Evolutionary conservation across 2,113 vertebrate genomes (phyloP).

Genomic region (Istiophorus platypterus): DNA sequence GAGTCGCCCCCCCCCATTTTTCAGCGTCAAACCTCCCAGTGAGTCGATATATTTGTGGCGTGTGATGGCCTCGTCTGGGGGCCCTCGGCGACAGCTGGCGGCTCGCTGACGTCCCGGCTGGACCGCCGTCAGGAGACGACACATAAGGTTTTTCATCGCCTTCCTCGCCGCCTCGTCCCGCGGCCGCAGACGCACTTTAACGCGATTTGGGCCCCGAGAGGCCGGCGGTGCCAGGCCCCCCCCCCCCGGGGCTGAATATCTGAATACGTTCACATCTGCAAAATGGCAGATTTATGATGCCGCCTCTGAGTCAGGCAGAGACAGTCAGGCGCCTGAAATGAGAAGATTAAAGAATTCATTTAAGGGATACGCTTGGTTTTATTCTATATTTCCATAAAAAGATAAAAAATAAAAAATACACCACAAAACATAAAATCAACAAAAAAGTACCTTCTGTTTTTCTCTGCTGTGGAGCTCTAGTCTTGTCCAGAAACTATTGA

Average conservation of each 20-base stretch:
- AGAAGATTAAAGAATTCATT: slow-evolving; percentile 1
- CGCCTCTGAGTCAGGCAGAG: not conserved
- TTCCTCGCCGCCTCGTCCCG: not conserved
- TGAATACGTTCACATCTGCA: slow-evolving; percentile 36
- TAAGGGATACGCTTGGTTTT: not conserved
- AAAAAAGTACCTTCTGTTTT: no score
- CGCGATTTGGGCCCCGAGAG: slow-evolving; percentile 14
- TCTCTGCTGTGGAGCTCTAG: not conserved
- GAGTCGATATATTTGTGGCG: not conserved
- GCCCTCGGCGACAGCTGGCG: not conserved
- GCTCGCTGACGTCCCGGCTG: not conserved
- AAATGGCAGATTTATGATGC: slow-evolving; percentile 12
- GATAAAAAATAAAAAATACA: not conserved
- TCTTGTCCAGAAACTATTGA: not conserved
- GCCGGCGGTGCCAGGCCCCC: not conserved
- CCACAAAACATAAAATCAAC: no score
- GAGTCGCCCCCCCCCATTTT: not conserved
- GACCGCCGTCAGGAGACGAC: not conserved
- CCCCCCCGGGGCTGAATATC: not conserved
- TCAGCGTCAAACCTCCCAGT: not conserved
- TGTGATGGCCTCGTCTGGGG: not conserved
- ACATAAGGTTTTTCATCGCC: not conserved
- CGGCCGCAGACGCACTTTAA: slow-evolving; percentile 6
- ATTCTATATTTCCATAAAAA: not conserved
- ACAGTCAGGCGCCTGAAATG: not conserved